Percentiles rank a stretch among this genome's conserved stretches.
Conservation (phyloP, 2,113 vertebrate genomes). For the Pachycephala philippinensis region DNA sequence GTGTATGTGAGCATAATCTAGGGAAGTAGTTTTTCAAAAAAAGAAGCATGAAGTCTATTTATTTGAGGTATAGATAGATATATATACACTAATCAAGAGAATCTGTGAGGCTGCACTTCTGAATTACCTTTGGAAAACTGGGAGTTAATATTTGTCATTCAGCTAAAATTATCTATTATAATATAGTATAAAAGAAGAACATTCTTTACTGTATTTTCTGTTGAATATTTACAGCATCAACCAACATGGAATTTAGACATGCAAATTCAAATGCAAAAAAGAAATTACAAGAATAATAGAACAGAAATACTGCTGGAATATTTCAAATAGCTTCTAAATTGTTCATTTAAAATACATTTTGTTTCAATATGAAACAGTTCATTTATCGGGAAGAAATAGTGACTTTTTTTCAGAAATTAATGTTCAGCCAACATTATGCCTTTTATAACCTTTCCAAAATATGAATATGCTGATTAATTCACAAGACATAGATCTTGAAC, state of each 20-base stretch:
- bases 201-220: constrained; percentile 45
- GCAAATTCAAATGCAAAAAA: constrained; percentile 58
- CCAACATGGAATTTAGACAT: constrained; percentile 51
- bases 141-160: constrained; percentile 6
- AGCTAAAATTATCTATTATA: constrained; percentile 21
- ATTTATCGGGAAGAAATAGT: constrained; percentile 13
- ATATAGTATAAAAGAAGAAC: neutral
- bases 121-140: neutral
- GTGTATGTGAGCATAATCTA: neutral
- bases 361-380: constrained; percentile 54
- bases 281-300: constrained; percentile 35
- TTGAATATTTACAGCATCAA: constrained; percentile 61
- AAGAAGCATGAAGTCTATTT: neutral
- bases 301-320: constrained; percentile 1
- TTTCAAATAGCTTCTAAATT: constrained; percentile 68
- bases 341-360: constrained; percentile 58
- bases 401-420: constrained; percentile 43
- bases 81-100: neutral
- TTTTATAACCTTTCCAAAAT: constrained; percentile 54
- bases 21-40: neutral
- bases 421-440: constrained; percentile 42
- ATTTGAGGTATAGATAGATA: neutral
- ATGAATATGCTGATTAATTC: constrained; percentile 64
- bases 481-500: constrained; percentile 44
- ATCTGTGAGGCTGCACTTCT: neutral